These are phyloP conservation scores for Orthonyx spaldingii DNA, from an alignment of 2,113 vertebrate genomes.

Conservation along the genomic window DNA sequence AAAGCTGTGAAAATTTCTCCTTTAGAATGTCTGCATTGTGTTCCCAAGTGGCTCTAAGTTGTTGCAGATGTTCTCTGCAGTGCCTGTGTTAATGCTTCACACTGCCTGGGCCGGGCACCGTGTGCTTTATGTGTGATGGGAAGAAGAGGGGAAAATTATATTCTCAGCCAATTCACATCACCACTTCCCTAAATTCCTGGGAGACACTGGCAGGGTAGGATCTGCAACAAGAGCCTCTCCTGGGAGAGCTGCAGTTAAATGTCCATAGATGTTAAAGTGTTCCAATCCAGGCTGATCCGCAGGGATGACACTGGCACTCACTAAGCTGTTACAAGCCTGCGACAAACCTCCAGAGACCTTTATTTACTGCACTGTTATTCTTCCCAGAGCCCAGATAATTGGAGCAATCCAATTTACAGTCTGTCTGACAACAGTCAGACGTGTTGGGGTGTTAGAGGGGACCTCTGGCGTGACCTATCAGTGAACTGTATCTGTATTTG, in stretches of 20 bases:
- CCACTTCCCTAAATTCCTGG: not conserved
- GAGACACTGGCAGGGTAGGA: not conserved
- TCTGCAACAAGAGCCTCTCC: not conserved
- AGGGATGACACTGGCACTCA: not conserved
- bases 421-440: conserved; percentile 3
- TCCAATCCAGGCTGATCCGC: not conserved
- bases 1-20: not conserved
- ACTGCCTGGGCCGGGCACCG: fast-evolving
- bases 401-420: conserved; percentile 26
- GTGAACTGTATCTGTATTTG: not conserved
- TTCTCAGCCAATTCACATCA: not conserved
- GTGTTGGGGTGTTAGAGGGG: not conserved
- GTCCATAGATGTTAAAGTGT: not conserved
- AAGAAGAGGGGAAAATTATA: not conserved
- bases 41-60: not conserved
- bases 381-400: conserved; percentile 14
- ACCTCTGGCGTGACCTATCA: not conserved
- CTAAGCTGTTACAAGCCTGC: not conserved
- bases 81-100: not conserved
- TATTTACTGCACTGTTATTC: not conserved
- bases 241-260: not conserved
- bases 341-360: not conserved
- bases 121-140: not conserved
- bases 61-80: not conserved
- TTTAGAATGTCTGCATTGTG: not conserved